Base-by-base conservation (phyloP, 2,113 vertebrate genomes). In the Tachysurus fulvidraco region DNA sequence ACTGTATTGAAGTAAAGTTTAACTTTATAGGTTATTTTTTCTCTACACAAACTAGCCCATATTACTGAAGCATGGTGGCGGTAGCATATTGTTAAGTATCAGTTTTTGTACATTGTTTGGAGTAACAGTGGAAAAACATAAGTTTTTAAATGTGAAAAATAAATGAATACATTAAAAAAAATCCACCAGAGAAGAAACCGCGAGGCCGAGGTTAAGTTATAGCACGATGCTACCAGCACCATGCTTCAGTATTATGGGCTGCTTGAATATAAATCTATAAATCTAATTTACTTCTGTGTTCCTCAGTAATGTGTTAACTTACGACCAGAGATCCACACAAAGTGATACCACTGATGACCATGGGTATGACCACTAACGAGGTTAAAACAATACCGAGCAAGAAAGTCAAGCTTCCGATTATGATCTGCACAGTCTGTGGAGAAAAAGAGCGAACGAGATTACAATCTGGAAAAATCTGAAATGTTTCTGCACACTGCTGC, bases 301-400 rank as follows among this genome's bases (percentile, higher is more conserved):
- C 3, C 46, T 46, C 46, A 46, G 25, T 64, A 69, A 30, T 8
- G 14, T 19, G 69, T 3, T 4, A n/a, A 76, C 73, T 0, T 76
- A 76, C 73, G 46, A 76, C 2, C 13, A 76, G 44, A 1, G 73
- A 52, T 50, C 73, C 73, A 23, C 46, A 76, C 46, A 76, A 11
- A 76, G 73, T 13, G 13, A 76, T 76, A 14, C 73, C 73, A 52
- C 73, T 77, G 73, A 77, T 16, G 23, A 16, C 16, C 1, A 0
- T 11, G 3, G 6, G 5, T 0, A 13, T 1, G 1, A 54, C 0
- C 28, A 5, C 1, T 0, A 8, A 1, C 2, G 12, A 14, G 25
- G 7, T 54, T 28, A 77, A 77, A 77, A 77, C 6, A 5, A 54
- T 17, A 2, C 74, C 74, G 2, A 77, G 54, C 25, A 77, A 8